Evolutionary conservation across 2,113 vertebrate genomes (phyloP).

Genomic region (Indicator maculatus): DNA sequence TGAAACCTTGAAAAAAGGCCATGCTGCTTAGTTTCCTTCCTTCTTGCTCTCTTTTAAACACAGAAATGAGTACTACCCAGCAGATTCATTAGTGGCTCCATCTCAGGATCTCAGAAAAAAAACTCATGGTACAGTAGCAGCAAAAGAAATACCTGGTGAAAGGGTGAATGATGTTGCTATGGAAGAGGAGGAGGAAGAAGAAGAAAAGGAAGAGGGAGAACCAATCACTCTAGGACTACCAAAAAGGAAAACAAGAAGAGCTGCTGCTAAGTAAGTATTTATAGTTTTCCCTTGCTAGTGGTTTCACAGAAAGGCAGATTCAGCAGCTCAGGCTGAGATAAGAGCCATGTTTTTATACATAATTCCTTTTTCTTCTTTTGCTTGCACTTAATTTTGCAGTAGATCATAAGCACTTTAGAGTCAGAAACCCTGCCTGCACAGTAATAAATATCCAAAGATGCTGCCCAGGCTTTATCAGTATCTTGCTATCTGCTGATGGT

Average conservation of each 20-base stretch:
- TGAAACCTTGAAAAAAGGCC: neutral
- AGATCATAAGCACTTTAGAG: neutral
- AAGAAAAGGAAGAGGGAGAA: conserved; percentile 67
- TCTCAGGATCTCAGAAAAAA: conserved; percentile 87
- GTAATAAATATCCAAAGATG: neutral
- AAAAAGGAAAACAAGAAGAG: conserved; percentile 85
- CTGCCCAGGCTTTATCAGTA: neutral
- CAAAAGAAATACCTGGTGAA: conserved; percentile 28
- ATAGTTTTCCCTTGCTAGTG: neutral
- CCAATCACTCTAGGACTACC: conserved; percentile 49
- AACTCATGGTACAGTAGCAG: neutral
- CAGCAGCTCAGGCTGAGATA: neutral
- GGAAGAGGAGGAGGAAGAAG: conserved; percentile 59
- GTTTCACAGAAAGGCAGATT: neutral
- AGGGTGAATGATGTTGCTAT: conserved; percentile 41
- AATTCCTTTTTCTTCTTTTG: neutral
- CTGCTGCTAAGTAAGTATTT: conserved; percentile 88
- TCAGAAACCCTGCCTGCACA: neutral
- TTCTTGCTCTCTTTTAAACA: neutral
- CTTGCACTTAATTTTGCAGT: neutral
- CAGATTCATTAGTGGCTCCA: conserved; percentile 89
- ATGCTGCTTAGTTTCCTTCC: neutral
- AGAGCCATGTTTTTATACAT: neutral
- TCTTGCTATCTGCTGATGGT: neutral
- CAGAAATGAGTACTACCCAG: conserved; percentile 92